A percentile compares a stretch with the other conserved stretches of the same genome.
phyloP scores from a whole-genome alignment of 64 coral and sea anemone species.

The Dendronephthya gigantea region DNA sequence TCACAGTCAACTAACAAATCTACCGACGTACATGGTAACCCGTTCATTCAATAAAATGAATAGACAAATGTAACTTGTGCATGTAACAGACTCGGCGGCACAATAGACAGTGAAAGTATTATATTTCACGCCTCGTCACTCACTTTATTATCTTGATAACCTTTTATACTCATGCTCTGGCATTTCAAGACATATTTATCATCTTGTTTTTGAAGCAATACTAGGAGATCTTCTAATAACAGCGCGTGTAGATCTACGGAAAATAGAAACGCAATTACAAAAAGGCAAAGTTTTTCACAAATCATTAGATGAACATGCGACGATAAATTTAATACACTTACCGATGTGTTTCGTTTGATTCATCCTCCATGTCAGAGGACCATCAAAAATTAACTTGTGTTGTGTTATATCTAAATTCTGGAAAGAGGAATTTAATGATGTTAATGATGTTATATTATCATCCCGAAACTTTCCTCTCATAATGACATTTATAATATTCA shows the following conservation, averaged over 20 bases:
- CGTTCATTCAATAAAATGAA: too few species aligned
- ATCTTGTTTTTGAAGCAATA: conserved; percentile 92
- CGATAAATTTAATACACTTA: conserved; percentile 13
- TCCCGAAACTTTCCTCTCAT: too few species aligned
- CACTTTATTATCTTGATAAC: conserved; percentile 76
- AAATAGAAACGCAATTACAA: background rate
- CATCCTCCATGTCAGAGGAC: conserved; percentile 87
- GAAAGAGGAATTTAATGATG: background rate
- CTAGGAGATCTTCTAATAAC: conserved; percentile 75
- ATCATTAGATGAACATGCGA: too few species aligned
- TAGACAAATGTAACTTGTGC: too few species aligned
- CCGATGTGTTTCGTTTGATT: conserved; percentile 88
- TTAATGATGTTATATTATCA: too few species aligned
- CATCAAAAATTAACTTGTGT: conserved; percentile 92
- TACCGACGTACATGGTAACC: too few species aligned
- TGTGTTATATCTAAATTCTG: conserved; percentile 77
- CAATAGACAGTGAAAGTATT: background rate
- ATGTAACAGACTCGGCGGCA: background rate
- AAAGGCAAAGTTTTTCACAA: background rate
- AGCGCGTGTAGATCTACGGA: conserved; percentile 75
- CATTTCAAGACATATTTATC: conserved; percentile 85
- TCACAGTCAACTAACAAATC: too few species aligned
- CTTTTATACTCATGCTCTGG: conserved; percentile 69
- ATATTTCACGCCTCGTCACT: background rate
- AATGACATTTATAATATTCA: too few species aligned